Conservation (phyloP, 2,113 vertebrate genomes). For the Mormoops blainvillei region DNA sequence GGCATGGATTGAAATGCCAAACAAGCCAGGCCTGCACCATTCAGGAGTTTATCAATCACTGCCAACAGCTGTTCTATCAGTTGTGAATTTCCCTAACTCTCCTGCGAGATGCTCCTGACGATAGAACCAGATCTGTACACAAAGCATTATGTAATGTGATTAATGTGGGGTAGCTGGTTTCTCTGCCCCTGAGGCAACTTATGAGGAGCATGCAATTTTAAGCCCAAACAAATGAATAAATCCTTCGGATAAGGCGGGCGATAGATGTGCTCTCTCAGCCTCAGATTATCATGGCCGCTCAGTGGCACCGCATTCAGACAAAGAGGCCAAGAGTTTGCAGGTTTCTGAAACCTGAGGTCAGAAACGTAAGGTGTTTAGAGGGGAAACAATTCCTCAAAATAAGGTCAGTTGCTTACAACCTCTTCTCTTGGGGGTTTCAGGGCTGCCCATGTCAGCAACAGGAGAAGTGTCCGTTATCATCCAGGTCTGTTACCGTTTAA, state of each 20-base stretch:
- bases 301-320: neutral
- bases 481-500: neutral
- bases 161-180: neutral
- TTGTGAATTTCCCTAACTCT: neutral
- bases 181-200: neutral
- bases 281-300: neutral
- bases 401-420: neutral
- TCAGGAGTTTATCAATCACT: slow-evolving; percentile 35
- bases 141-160: neutral
- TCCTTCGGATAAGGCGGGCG: neutral
- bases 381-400: neutral
- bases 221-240: neutral
- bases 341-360: neutral
- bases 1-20: slow-evolving; percentile 33
- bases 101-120: neutral
- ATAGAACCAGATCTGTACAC: neutral
- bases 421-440: neutral
- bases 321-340: neutral
- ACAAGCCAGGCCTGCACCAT: neutral
- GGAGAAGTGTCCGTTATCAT: neutral
- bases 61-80: neutral
- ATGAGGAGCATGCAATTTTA: neutral
- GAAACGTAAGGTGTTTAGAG: neutral
- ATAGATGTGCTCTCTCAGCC: neutral
- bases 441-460: neutral